These are phyloP conservation scores for Ceratina japonica DNA, from an alignment of 1,140 invertebrate genomes.

Conservation along the genomic window DNA sequence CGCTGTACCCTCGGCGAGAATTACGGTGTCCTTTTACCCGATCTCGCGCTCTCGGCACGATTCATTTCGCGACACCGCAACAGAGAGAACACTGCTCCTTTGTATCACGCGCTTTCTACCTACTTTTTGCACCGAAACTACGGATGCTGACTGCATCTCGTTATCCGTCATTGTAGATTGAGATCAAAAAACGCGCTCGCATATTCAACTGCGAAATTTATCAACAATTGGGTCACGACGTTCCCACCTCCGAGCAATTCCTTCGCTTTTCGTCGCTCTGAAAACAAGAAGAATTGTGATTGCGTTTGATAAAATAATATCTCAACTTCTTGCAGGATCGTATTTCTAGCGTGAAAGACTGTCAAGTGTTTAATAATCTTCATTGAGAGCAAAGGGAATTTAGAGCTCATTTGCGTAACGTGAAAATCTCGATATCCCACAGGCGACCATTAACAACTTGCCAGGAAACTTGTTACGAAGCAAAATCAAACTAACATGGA, in stretches of 20 bases:
- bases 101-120: slow-evolving; percentile 10
- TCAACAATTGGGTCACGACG: slow-evolving; percentile 14
- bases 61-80: slow-evolving; percentile 6
- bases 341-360: not conserved
- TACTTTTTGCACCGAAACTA: slow-evolving; percentile 15
- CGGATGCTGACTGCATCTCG: slow-evolving; percentile 36
- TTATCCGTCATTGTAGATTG: slow-evolving; percentile 37
- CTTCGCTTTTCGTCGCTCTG: not conserved
- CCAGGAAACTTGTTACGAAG: slow-evolving; percentile 31
- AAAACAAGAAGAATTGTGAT: not conserved
- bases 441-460: slow-evolving; percentile 66
- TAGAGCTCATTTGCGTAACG: no score
- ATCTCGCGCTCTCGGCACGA: not conserved
- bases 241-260: not conserved
- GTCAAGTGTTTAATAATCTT: slow-evolving; percentile 65
- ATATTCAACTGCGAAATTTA: slow-evolving; percentile 30
- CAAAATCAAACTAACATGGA: slow-evolving; percentile 22
- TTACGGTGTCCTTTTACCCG: slow-evolving; percentile 4
- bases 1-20: not conserved
- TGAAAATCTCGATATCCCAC: slow-evolving; percentile 44
- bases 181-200: slow-evolving; percentile 12
- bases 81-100: not conserved
- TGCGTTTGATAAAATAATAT: not conserved
- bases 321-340: not conserved
- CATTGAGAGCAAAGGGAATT: slow-evolving; percentile 53